Evolutionary conservation across 2,113 vertebrate species (phyloP), one percentile per base, ranked within the genome.

Genomic region (Phyllopteryx taeniolatus): DNA sequence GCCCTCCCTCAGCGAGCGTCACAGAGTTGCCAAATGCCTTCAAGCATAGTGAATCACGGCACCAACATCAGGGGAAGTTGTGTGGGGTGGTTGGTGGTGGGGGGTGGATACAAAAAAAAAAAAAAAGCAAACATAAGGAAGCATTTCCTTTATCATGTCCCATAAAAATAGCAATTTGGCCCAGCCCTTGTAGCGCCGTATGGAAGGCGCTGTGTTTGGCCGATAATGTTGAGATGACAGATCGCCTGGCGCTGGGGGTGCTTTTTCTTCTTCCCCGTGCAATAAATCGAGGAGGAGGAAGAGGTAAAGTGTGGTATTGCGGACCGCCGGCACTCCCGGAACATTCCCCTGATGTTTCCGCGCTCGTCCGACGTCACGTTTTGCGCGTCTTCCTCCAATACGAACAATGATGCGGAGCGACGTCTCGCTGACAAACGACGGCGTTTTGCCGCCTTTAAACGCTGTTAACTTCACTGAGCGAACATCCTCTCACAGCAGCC

Each of bases 121-220:
- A 95, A 95, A 95, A 93, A 94, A 94, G 92, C 90, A 95, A 96
- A 95, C 95, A 94, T 93, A 96, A 94, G 94, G 95, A 91, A 94
- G 94, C 94, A 93, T 95, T 96, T 95, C 94, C 94, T 97, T 96
- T 95, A 96, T 95, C 95, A 93, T 94, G 94, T 93, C 94, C 94
- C 94, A 95, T 95, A 96, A 95, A 97, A 96, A 96, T 93, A 96
- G 94, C 95, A 95, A 95, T 95, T 95, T 96, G 96, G 95, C 92
- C 92, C 91, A 93, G 94, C 94, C 94, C 95, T 94, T 93, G 95
- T 94, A 95, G 93, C 95, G 95, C 93, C 93, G 95, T 93, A 94
- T 94, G 94, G 96, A 95, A 94, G 95, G 95, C 91, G 92, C 95
- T 94, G 92, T 93, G 93, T 92, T 93, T 94, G 93, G 94, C 94